Percentiles rank a stretch among this genome's conserved stretches.
Evolutionary conservation across 2,888 invertebrate genomes (phyloP).

Genomic region (Ecdyonurus torrentis): DNA sequence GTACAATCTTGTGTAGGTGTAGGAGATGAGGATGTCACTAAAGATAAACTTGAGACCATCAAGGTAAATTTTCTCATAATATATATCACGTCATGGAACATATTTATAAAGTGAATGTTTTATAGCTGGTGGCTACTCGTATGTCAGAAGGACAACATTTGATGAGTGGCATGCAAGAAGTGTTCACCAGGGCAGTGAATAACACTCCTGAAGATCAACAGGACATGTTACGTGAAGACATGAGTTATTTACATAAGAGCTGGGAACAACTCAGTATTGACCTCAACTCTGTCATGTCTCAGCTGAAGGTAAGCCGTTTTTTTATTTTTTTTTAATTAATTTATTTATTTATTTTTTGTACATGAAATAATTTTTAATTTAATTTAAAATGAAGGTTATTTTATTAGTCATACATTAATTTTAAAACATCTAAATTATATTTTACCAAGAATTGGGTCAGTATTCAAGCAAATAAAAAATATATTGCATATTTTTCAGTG

Average conservation of each 20-base stretch:
- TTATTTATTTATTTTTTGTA: neutral
- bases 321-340: neutral
- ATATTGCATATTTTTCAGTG: too few relatives aligned
- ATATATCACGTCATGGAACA: neutral
- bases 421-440: too few relatives aligned
- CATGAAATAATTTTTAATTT: neutral
- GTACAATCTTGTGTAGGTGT: slow-evolving; percentile 68
- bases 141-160: slow-evolving; percentile 51
- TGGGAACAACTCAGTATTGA: slow-evolving; percentile 84
- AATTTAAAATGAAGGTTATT: neutral
- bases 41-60: slow-evolving; percentile 64
- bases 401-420: neutral
- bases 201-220: slow-evolving; percentile 67
- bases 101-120: neutral
- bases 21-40: slow-evolving; percentile 58
- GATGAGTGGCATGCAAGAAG: slow-evolving; percentile 64
- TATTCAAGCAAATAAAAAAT: too few relatives aligned
- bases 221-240: slow-evolving; percentile 55
- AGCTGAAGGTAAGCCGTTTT: slow-evolving; percentile 39
- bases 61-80: slow-evolving; percentile 47
- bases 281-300: slow-evolving; percentile 69
- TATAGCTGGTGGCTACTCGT: slow-evolving; percentile 26
- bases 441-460: too few relatives aligned
- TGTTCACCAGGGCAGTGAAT: slow-evolving; percentile 68
- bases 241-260: slow-evolving; percentile 59